Conservation (phyloP, 2,888 invertebrate genomes). For the Agrotis segetum region DNA sequence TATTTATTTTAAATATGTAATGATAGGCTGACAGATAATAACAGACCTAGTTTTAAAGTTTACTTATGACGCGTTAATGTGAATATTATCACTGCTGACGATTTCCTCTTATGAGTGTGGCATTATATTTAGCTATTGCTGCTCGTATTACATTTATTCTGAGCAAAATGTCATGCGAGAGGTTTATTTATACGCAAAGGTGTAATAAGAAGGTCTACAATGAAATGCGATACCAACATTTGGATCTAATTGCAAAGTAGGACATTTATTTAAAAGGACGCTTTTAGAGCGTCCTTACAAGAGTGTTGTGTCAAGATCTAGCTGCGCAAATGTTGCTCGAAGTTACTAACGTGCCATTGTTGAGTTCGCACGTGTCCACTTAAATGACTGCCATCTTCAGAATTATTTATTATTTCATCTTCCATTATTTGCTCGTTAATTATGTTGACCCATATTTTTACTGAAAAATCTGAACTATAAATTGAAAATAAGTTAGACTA, state of each 20-base stretch:
- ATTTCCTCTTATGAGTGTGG: slow-evolving; percentile 51
- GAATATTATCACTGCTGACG: slow-evolving; percentile 49
- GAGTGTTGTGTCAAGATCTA: neutral
- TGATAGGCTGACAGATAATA: neutral
- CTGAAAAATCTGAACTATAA: too few relatives aligned
- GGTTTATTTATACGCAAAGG: slow-evolving; percentile 38
- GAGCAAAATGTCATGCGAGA: slow-evolving; percentile 45
- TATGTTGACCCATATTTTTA: neutral
- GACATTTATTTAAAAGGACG: neutral
- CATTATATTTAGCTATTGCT: slow-evolving; percentile 56
- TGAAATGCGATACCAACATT: slow-evolving; percentile 19
- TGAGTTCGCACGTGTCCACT: neutral
- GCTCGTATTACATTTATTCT: slow-evolving; percentile 47
- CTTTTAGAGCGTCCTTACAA: neutral
- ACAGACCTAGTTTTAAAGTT: slow-evolving; percentile 33
- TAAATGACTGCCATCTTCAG: neutral
- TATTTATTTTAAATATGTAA: neutral
- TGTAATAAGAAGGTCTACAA: slow-evolving; percentile 16
- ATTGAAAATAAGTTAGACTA: too few relatives aligned
- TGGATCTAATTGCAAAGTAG: neutral
- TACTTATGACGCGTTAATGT: slow-evolving; percentile 44
- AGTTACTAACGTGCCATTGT: slow-evolving; percentile 1
- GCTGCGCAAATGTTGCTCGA: neutral
- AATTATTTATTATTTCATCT: too few relatives aligned
- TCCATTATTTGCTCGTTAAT: neutral